Conservation (phyloP, 2,888 invertebrate genomes). For the Sarcophaga carnaria region DNA sequence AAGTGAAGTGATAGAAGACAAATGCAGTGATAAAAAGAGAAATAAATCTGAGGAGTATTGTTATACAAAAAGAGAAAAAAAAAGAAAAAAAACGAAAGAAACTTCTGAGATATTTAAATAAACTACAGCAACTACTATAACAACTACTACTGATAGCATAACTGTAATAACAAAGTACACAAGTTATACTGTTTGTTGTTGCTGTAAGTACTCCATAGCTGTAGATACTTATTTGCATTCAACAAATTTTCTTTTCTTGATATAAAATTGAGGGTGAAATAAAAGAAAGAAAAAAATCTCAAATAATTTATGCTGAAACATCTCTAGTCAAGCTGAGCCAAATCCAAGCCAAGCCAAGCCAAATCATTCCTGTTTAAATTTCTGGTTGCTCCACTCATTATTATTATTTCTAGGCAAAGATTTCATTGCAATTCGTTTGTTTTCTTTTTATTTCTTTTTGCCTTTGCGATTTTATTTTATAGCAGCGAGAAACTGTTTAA, state of each 20-base stretch:
- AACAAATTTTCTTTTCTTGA: background rate
- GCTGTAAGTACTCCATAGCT: constrained; percentile 3
- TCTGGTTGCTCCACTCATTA: background rate
- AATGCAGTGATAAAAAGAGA: background rate
- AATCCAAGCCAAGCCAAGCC: background rate
- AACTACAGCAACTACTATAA: constrained; percentile 22
- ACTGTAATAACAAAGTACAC: background rate
- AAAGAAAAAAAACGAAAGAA: constrained; percentile 13
- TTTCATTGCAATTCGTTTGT: background rate
- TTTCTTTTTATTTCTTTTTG: background rate
- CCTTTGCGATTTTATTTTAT: background rate
- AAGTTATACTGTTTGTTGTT: background rate
- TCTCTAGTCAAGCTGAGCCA: background rate
- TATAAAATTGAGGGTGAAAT: background rate
- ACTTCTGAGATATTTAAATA: constrained; percentile 13
- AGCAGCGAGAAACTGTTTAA: constrained; percentile 3
- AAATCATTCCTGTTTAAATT: constrained; percentile 21
- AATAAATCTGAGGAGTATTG: constrained; percentile 41
- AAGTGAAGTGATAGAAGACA: background rate
- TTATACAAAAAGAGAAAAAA: constrained; percentile 20
- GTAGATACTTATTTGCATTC: constrained; percentile 23
- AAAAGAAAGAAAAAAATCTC: constrained; percentile 22
- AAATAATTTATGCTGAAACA: constrained; percentile 47
- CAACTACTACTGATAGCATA: constrained; percentile 10
- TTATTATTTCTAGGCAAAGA: constrained; percentile 5